Base-by-base conservation (phyloP, 2,113 vertebrate genomes). In the Chinchilla lanigera region DNA sequence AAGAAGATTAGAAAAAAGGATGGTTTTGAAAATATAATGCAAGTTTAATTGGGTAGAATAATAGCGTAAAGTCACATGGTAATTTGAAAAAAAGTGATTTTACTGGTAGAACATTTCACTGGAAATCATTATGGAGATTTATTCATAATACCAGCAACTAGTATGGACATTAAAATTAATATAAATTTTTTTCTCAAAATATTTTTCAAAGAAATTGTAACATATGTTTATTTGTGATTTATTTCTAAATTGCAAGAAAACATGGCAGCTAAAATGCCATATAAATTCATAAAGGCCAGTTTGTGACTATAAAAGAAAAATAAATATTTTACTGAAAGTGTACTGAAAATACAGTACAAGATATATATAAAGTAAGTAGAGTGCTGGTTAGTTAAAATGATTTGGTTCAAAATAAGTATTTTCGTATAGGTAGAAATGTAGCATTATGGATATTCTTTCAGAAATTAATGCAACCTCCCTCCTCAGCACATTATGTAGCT, bases 291-390 rank as follows among this genome's bases (percentile, higher is more conserved):
- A 65, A 6, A 90, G 12, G 30, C 2, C 19, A n/a, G 28, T 54
- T 92, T 90, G n/a, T 24, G 28, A 44, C 12, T 41, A 71, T n/a
- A 54, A 35, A 88, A 14, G 7, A 90, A 67, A 88, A 33, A 58
- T 88, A 84, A 91, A 92, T 38, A 47, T n/a, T 85, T 81, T 88
- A 71, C 71, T 90, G 89, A 81, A 85, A 81, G 35, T 80, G n/a
- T 2, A 38, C 92, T 90, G 41, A 80, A n/a, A 88, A 52, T 82
- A 81, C 28, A 83, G 14, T 65, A 26, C 60, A 67, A 90, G 13
- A 38, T 65, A 73, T 78, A 24, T 78, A 24, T 33, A 83, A 95
- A 90, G 35, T 7, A 61, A 86, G 60, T 41, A 85, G 11, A 77
- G 0, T 69, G 3, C 12, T 85, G 20, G 7, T 90, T 69, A 90